Percentiles rank a stretch among this genome's conserved stretches.
These are phyloP conservation scores for Podarcis raffonei DNA, from an alignment of 2,113 vertebrate species.

Conservation along the genomic window DNA sequence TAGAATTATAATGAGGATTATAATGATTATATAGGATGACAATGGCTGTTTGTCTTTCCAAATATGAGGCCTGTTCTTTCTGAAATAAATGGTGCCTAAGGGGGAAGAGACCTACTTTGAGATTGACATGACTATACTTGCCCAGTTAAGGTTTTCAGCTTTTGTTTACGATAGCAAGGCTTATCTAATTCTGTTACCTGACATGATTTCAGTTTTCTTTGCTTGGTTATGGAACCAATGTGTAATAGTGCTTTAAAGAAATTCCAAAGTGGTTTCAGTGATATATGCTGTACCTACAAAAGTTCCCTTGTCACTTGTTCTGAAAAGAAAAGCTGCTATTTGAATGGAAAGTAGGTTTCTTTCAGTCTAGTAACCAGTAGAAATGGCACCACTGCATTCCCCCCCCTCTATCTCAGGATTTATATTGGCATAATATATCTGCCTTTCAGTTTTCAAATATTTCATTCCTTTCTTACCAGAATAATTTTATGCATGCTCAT, in stretches of 20 bases:
- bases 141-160: conserved; percentile 51
- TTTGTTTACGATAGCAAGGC: conserved; percentile 63
- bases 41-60: conserved; percentile 56
- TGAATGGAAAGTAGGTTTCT: not conserved
- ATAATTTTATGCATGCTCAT: not conserved
- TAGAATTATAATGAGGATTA: not conserved
- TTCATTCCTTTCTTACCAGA: not conserved
- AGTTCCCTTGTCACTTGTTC: conserved; percentile 55
- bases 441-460: not conserved
- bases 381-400: not conserved
- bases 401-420: not conserved
- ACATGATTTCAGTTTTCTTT: not conserved
- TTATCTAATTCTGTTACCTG: conserved; percentile 52
- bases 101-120: conserved; percentile 60
- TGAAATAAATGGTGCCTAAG: conserved; percentile 58
- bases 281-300: conserved; percentile 31
- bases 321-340: accelerated
- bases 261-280: conserved; percentile 58
- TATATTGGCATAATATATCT: not conserved
- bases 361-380: not conserved
- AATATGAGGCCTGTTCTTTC: conserved; percentile 42
- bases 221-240: conserved; percentile 7
- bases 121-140: conserved; percentile 66
- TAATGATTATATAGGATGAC: conserved; percentile 8
- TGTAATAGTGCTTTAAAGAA: not conserved